Base-by-base conservation (phyloP, 2,113 vertebrate genomes). In the Emydura subglobosa region DNA sequence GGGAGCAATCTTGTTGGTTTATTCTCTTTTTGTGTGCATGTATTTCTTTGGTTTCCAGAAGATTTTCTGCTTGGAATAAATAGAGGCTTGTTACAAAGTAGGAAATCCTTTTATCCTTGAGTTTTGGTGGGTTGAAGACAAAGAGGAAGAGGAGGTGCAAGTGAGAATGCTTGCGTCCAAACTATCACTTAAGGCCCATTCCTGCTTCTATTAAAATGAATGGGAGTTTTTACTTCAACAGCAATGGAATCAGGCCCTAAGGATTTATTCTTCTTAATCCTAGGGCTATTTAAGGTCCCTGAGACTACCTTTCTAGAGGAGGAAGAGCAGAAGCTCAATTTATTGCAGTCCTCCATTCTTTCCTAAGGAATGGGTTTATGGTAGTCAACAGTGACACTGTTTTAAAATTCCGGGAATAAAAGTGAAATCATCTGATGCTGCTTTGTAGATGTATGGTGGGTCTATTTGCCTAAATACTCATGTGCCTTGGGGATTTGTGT, bases 241-340 rank as follows among this genome's bases (percentile, higher is more conserved):
- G 55, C 22, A 82, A 27, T 14, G 17, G 14, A 68, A n/a, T 68
- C 61, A n/a, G 31, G 34, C 16, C 61, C 34, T n/a, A n/a, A 19
- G 14, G 61, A n/a, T 68, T 78, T 9, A 1, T 1, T 0, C 59
- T 89, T 49, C 76, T 1, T 1, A 57, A 42, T 25, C 3, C 0
- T 13, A 4, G 0, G 1, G 9, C 8, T 24, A 94, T 13, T 61
- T 11, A 31, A 13, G 16, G 47, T 68, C 31, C 25, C 22, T 31
- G 61, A 3, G 19, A 47, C 44, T 42, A 7, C 10, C 87, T 81
- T 86, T 47, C 19, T 42, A 10, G 14, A 34, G 47, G 16, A 3
- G 1, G 1, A 29, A 51, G 42, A 94, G 9, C 5, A 72, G 3
- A 3, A 72, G 27, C 5, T 84, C 7, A 1, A 0, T 49, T 68